phyloP scores from a whole-genome alignment of 2,888 invertebrate genomes.

The Polydesmus complanatus region DNA sequence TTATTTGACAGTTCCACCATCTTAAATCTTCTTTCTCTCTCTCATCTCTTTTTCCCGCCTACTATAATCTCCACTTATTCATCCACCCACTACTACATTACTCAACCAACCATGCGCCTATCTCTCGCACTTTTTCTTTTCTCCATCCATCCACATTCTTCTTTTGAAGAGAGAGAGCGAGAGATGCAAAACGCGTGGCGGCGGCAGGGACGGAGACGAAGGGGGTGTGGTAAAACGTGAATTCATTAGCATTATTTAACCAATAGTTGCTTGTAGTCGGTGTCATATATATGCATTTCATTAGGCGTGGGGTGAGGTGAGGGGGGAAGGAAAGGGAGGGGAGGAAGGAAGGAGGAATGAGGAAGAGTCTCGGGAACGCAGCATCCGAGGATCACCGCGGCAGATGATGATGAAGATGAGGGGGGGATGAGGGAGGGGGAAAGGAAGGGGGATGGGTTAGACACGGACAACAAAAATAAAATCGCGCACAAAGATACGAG shows the following conservation, averaged over 20 bases:
- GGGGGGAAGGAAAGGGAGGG: not conserved
- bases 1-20: not conserved
- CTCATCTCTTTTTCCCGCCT: not conserved
- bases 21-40: not conserved
- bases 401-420: no score
- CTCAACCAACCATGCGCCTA: not conserved
- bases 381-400: no score
- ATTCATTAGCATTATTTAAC: slow-evolving; percentile 10
- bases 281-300: slow-evolving; percentile 8
- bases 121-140: not conserved
- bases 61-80: not conserved
- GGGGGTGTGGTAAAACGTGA: slow-evolving; percentile 2
- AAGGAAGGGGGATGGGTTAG: no score
- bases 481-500: no score
- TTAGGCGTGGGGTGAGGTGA: not conserved
- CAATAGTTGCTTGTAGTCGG: slow-evolving; percentile 5
- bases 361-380: no score
- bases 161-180: not conserved
- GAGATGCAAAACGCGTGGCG: not conserved
- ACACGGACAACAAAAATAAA: no score
- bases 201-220: not conserved
- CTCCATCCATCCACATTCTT: not conserved
- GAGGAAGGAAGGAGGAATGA: not conserved
- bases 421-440: no score
- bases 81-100: not conserved